Conservation (phyloP, 2,797 vertebrate species). For the Taenioides sp. region DNA sequence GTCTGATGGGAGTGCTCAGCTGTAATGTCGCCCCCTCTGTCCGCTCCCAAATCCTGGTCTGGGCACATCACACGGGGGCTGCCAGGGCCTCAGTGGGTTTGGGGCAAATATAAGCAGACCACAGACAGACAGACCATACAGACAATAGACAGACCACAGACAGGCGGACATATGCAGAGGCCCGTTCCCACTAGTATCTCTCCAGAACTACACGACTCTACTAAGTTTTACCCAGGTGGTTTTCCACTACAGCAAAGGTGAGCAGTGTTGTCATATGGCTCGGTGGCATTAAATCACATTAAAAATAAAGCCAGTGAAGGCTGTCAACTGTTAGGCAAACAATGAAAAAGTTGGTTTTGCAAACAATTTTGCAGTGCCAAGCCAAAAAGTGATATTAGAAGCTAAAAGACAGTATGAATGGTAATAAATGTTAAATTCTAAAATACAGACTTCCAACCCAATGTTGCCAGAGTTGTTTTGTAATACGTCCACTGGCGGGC, state of each 20-base stretch:
- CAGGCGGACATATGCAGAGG: not conserved
- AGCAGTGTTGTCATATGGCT: not conserved
- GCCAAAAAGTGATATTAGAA: not conserved
- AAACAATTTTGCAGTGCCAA: not conserved
- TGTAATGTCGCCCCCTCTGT: constrained; percentile 60
- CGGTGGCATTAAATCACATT: not conserved
- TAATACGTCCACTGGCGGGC: not conserved
- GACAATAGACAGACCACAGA: not conserved
- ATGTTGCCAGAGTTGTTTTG: too few relatives aligned
- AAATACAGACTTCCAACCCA: not conserved
- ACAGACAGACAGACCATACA: not conserved
- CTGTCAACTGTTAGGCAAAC: not conserved
- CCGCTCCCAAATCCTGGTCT: constrained; percentile 49
- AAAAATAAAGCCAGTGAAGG: not conserved
- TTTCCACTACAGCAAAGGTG: not conserved
- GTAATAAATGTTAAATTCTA: not conserved
- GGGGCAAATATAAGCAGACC: not conserved
- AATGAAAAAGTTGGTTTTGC: not conserved
- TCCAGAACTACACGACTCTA: not conserved
- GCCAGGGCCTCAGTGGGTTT: constrained; percentile 47
- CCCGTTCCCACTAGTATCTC: not conserved
- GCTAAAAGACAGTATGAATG: not conserved
- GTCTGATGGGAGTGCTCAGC: constrained; percentile 72
- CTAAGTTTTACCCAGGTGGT: not conserved
- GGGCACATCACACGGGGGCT: constrained; percentile 42